Evolutionary conservation across 2,797 vertebrate genomes (phyloP), one percentile per base, ranked within the genome.

Genomic region (Xiphophorus birchmanni): DNA sequence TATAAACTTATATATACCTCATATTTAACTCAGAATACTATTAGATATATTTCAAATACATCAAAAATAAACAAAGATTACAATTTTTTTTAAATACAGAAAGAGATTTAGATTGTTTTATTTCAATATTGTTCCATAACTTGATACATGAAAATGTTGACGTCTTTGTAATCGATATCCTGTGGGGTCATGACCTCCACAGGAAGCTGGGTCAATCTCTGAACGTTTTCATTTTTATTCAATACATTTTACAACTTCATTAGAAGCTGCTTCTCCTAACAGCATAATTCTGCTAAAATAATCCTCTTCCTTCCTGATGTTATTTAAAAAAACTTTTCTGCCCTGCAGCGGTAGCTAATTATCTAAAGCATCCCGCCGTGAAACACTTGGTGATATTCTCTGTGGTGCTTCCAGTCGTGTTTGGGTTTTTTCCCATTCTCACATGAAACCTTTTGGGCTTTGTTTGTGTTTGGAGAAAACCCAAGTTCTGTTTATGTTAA

Each of bases 181-280:
- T 21, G 45, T 29, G 58, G 45, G 82, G 84, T 72, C 56, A 84
- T 90, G 90, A 91, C 88, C 91, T 92, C 90, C 86, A 87, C 10
- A 17, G 74, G 71, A 76, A 79, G 37, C 72, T 35, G 54, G 69
- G 88, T 91, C 81, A 74, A 82, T 90, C 82, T 87, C 79, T 69
- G 54, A 87, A 86, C 82, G 85, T 91, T 89, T 87, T 80, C 91
- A 92, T 92, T 85, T 92, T 91, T 87, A 93, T 89, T 87, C 82
- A 88, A 87, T 89, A 52, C 83, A 89, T 85, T 73, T 91, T 84
- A 86, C 78, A 85, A 86, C 84, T 92, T 93, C 85, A 94, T 93
- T 87, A 91, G 83, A 88, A 79, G 63, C 74, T 73, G 84, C 77
- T 78, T 88, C 37, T 79, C 74, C 80, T 78, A 74, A 89, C 77